These are phyloP conservation scores for Atlantisia rogersi DNA, from an alignment of 2,113 vertebrate species.

Conservation along the genomic window DNA sequence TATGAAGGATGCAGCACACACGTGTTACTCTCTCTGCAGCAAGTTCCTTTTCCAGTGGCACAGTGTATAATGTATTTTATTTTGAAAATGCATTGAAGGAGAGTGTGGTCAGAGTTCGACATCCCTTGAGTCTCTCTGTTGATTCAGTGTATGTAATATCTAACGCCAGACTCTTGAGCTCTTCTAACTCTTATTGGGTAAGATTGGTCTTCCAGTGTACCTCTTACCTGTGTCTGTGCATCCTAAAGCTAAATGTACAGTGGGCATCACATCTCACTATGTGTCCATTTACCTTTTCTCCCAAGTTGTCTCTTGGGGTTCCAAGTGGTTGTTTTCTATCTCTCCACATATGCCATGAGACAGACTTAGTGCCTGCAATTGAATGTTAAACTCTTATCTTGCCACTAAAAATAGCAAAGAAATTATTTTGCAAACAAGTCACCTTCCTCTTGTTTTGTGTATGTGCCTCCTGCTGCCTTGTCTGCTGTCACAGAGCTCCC, in stretches of 20 bases:
- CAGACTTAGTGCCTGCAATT: background rate
- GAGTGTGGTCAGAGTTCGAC: background rate
- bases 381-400: background rate
- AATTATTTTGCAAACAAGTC: background rate
- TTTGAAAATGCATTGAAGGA: background rate
- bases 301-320: background rate
- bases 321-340: background rate
- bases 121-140: background rate
- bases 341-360: background rate
- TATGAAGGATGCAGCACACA: background rate
- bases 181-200: background rate
- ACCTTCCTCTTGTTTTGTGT: background rate
- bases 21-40: background rate
- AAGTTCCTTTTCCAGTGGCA: background rate
- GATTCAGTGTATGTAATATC: background rate
- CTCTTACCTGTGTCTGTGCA: background rate
- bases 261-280: background rate
- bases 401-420: background rate
- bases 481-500: background rate
- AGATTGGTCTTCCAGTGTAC: background rate
- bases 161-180: background rate
- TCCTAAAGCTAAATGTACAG: background rate
- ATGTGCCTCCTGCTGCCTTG: background rate
- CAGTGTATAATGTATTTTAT: background rate
- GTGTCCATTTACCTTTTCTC: background rate